Evolutionary conservation across 1,140 invertebrate genomes (phyloP).

Genomic region (Leguminivora glycinivorella): DNA sequence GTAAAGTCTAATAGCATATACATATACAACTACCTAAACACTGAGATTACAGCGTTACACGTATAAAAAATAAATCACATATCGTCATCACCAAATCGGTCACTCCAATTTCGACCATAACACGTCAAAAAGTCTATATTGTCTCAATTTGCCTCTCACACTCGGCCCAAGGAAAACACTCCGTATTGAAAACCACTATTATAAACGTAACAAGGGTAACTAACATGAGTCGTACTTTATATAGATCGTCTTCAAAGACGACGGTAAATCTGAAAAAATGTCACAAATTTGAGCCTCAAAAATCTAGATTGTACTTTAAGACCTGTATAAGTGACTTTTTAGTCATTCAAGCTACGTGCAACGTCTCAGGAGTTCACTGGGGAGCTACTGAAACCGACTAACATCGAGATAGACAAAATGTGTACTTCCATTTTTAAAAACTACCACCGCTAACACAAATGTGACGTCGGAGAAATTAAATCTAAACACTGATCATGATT

Average conservation of each 20-base stretch:
- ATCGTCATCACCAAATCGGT: slow-evolving; percentile 49
- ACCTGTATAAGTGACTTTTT: slow-evolving; percentile 60
- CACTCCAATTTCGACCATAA: slow-evolving; percentile 35
- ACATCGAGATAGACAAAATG: slow-evolving; percentile 58
- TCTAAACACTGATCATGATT: slow-evolving; percentile 45
- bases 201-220: slow-evolving; percentile 69
- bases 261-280: slow-evolving; percentile 48
- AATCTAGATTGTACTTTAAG: slow-evolving; percentile 67
- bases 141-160: slow-evolving; percentile 39
- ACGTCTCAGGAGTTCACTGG: slow-evolving; percentile 36
- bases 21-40: slow-evolving; percentile 61
- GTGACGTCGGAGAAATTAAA: slow-evolving; percentile 20
- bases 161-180: slow-evolving; percentile 52
- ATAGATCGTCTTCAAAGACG: slow-evolving; percentile 43
- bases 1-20: slow-evolving; percentile 57
- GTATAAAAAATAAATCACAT: slow-evolving; percentile 74
- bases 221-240: slow-evolving; percentile 46
- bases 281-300: slow-evolving; percentile 65
- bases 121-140: slow-evolving; percentile 35
- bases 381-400: slow-evolving; percentile 55
- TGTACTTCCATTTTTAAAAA: slow-evolving; percentile 36
- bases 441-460: slow-evolving; percentile 25
- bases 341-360: slow-evolving; percentile 45
- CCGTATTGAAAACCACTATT: slow-evolving; percentile 45
- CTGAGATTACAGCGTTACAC: slow-evolving; percentile 62